Evolutionary conservation across 2,888 invertebrate species (phyloP).

Genomic region (Lycia hirtaria): DNA sequence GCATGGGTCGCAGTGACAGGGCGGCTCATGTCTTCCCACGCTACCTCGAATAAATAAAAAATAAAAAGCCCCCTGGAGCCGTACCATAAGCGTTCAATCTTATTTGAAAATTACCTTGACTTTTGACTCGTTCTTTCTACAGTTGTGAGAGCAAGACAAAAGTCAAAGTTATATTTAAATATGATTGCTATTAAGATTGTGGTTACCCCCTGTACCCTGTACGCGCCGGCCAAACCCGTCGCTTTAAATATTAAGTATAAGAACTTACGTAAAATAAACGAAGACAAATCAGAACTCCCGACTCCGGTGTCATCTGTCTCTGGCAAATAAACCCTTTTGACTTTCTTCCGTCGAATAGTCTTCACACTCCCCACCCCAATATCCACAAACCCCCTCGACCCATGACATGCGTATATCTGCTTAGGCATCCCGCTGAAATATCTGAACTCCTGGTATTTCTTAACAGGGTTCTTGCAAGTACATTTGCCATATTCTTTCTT

Average conservation of each 20-base stretch:
- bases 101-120: too few relatives aligned
- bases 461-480: constrained; percentile 46
- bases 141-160: neutral
- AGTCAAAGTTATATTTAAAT: too few relatives aligned
- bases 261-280: constrained; percentile 54
- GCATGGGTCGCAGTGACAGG: too few relatives aligned
- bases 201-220: too few relatives aligned
- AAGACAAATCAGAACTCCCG: constrained; percentile 56
- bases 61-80: too few relatives aligned
- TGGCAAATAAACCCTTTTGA: constrained; percentile 63
- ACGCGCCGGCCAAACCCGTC: too few relatives aligned
- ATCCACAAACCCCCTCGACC: constrained; percentile 54
- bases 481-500: constrained; percentile 51
- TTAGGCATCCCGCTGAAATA: constrained; percentile 49
- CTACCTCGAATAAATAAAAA: too few relatives aligned
- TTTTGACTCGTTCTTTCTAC: too few relatives aligned
- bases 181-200: too few relatives aligned
- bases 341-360: constrained; percentile 55
- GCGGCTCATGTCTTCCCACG: too few relatives aligned
- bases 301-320: constrained; percentile 64
- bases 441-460: constrained; percentile 41
- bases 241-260: too few relatives aligned
- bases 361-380: constrained; percentile 65
- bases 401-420: constrained; percentile 53
- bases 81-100: too few relatives aligned